Evolutionary conservation across 2,113 vertebrate genomes (phyloP).

Genomic region (Cryptoleucopteryx plumbea): DNA sequence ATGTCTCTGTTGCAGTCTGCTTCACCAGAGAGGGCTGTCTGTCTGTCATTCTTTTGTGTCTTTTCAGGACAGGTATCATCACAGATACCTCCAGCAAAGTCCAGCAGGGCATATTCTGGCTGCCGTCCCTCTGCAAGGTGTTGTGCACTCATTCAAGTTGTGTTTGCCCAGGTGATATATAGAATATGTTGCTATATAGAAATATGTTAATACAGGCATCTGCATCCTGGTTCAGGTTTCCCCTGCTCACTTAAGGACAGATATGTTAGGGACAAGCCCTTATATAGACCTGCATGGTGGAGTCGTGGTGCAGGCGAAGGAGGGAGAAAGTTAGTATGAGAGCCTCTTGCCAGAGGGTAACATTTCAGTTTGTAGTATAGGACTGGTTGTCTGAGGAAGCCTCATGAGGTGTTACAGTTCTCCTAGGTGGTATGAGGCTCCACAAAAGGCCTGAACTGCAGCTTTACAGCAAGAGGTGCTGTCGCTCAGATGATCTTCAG

Average conservation of each 20-base stretch:
- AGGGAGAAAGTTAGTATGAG: not conserved
- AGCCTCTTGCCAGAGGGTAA: not conserved
- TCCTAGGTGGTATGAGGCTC: not conserved
- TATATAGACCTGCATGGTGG: not conserved
- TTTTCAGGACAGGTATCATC: not conserved
- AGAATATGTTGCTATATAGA: not conserved
- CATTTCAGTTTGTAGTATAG: not conserved
- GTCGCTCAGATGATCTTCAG: not conserved
- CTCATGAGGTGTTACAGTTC: not conserved
- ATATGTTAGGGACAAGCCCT: not conserved
- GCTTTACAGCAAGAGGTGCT: not conserved
- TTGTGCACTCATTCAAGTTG: not conserved
- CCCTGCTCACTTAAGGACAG: not conserved
- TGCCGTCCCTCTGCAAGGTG: not conserved
- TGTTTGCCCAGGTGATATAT: not conserved
- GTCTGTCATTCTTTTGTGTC: not conserved
- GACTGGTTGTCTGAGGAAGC: not conserved
- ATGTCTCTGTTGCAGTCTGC: not conserved
- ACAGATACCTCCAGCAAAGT: not conserved
- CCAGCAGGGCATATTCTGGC: not conserved
- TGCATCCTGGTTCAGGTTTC: not conserved
- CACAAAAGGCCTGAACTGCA: not conserved
- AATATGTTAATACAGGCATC: not conserved
- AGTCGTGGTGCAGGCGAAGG: accelerated
- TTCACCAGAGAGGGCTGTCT: not conserved